Percentiles rank a stretch among this genome's conserved stretches.
Conservation (phyloP, 2,888 invertebrate species). For the Biston betularia region DNA sequence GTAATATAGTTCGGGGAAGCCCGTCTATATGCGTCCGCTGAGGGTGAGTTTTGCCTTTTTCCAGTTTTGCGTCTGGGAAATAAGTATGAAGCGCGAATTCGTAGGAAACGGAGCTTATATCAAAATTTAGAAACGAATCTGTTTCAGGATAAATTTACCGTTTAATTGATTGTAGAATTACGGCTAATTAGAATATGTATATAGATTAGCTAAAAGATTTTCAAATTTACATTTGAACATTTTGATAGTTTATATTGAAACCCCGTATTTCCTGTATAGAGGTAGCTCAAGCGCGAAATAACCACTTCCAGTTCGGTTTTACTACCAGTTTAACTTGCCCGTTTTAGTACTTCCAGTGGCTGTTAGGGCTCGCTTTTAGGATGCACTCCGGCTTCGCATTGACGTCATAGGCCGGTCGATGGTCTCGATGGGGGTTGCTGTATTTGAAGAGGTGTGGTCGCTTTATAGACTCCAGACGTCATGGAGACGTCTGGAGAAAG, state of each 20-base stretch:
- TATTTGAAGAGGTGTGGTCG: constrained; percentile 25
- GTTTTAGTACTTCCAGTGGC: constrained; percentile 37
- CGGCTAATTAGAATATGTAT: not conserved
- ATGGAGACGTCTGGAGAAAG: constrained; percentile 13
- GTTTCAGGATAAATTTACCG: constrained; percentile 2
- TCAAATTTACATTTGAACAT: not conserved
- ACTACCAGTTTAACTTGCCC: constrained; percentile 45
- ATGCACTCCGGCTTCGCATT: constrained; percentile 45
- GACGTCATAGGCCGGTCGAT: constrained; percentile 45
- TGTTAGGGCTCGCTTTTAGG: constrained; percentile 42
- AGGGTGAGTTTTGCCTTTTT: constrained; percentile 53
- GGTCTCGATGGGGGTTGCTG: constrained; percentile 10
- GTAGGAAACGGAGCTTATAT: constrained; percentile 17
- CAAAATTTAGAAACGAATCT: constrained; percentile 11
- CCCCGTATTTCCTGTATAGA: constrained; percentile 30
- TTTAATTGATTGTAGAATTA: not conserved
- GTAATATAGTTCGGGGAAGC: constrained; percentile 79
- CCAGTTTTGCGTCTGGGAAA: constrained; percentile 49
- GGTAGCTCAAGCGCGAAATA: constrained; percentile 39
- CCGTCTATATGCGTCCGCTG: constrained; percentile 66
- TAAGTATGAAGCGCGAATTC: constrained; percentile 41
- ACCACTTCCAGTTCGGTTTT: constrained; percentile 44
- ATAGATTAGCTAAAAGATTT: not conserved
- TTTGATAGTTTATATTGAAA: constrained; percentile 16
- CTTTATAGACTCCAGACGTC: constrained; percentile 3